Evolutionary conservation across 35 echinoderm and acorn worm species (phyloP), one percentile per base, ranked within the genome.

Genomic region (Nesometra sesokonis): DNA sequence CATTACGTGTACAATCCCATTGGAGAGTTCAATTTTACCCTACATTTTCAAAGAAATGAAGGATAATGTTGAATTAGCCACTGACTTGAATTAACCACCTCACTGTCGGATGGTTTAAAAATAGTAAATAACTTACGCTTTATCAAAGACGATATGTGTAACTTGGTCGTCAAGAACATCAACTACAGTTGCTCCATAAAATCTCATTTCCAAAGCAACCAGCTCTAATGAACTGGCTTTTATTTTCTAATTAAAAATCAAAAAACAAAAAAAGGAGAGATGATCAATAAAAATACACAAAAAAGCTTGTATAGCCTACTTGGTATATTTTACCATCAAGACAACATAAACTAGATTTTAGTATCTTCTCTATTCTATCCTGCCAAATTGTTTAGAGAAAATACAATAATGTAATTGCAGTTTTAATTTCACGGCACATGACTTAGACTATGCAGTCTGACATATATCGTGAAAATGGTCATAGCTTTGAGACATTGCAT

Each of bases 141-240:
- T 84, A 88, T 98, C 95, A 34, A 90, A 79, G 17, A 98, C 82
- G 19, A 98, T 78, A 76, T 98, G 95, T 30, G 95, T 94, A 36
- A 91, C 87, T 33, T 88, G 79, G 34, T 93, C 89, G 21, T 36
- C 37, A 33, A 98, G 76, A 35, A 31, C 46, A 36, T 80, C 78
- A 5, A 32, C 67, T 15, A 88, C 46, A 33, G 85, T 88, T 35
- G 92, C 95, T 39, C 95, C 95, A 83, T 98, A 90, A 77, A 94
- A 98, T 23, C 92, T 86, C 85, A 98, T 86, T 80, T 98, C 95
- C 87, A 98, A 39, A 77, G 92, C 87, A 78, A 98, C 90, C 57
- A 98, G 32, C 35, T 98, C 92, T 29, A 98, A 76, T n/a, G 80
- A 83, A 77, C 92, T 89, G 85, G 94, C 89, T 84, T 94, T 91